phyloP scores from a whole-genome alignment of 2,888 invertebrate species.

The Phymatocera aterrima region DNA sequence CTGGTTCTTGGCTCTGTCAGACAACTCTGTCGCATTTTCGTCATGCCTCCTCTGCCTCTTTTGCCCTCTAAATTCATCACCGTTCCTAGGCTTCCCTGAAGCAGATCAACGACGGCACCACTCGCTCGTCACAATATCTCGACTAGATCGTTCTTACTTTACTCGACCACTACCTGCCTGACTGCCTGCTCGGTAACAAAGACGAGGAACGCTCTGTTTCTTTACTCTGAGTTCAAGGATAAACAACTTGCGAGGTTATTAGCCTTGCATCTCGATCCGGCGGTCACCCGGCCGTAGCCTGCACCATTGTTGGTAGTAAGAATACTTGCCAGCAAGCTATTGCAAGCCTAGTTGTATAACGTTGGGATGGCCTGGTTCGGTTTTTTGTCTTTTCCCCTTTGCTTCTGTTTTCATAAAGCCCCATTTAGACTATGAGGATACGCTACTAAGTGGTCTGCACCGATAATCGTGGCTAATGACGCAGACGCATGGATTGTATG shows the following conservation, averaged over 20 bases:
- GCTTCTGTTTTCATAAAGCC: slow-evolving; percentile 1
- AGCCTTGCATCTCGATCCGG: slow-evolving; percentile 42
- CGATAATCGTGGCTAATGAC: neutral
- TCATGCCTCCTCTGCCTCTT: slow-evolving; percentile 6
- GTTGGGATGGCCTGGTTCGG: neutral
- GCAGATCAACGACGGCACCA: neutral
- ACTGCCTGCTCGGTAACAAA: slow-evolving; percentile 2
- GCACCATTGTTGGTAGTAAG: neutral
- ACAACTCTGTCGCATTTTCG: neutral
- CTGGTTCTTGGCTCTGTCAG: slow-evolving; percentile 10
- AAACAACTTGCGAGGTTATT: slow-evolving; percentile 39
- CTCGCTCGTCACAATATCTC: slow-evolving; percentile 7
- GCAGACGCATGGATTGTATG: neutral
- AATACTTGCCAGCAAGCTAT: neutral
- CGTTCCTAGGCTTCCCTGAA: neutral
- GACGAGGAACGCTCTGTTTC: slow-evolving; percentile 22
- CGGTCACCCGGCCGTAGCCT: slow-evolving; percentile 39
- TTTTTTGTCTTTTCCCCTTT: neutral
- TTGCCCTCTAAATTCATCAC: neutral
- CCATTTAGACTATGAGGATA: neutral
- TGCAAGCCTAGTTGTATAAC: slow-evolving; percentile 10
- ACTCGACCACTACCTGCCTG: neutral
- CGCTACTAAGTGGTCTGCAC: neutral
- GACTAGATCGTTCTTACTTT: neutral
- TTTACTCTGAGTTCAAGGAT: slow-evolving; percentile 35